These are phyloP conservation scores for Tetropium fuscum DNA, from an alignment of 2,888 invertebrate species.

Conservation along the genomic window DNA sequence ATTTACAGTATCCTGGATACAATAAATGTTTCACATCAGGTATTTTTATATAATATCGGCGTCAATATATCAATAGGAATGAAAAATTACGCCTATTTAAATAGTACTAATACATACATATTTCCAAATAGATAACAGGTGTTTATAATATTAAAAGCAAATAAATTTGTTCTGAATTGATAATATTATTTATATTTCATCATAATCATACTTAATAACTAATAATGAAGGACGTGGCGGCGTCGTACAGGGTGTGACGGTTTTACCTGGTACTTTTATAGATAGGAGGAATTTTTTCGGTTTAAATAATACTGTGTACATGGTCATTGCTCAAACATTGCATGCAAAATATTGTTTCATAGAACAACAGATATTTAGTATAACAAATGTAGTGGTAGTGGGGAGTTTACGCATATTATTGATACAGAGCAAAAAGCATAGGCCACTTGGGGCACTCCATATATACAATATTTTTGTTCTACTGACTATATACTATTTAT, in stretches of 20 bases:
- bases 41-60: conserved; percentile 30
- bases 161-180: conserved; percentile 57
- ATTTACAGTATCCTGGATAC: background rate
- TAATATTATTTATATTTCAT: conserved; percentile 57
- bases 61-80: conserved; percentile 41
- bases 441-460: too few relatives aligned
- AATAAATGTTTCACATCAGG: conserved; percentile 19
- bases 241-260: conserved; percentile 24
- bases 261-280: too few relatives aligned
- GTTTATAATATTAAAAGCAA: conserved; percentile 56
- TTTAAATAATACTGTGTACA: too few relatives aligned
- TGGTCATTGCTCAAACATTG: too few relatives aligned
- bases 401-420: too few relatives aligned
- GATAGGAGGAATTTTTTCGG: background rate
- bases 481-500: too few relatives aligned
- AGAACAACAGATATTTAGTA: too few relatives aligned
- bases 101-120: conserved; percentile 53
- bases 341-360: too few relatives aligned
- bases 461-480: too few relatives aligned
- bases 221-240: conserved; percentile 32
- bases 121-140: conserved; percentile 59
- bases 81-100: conserved; percentile 49
- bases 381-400: too few relatives aligned
- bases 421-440: too few relatives aligned
- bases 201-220: conserved; percentile 42